Conservation (phyloP, 2,113 vertebrate species). For the Rhinichthys klamathensis region DNA sequence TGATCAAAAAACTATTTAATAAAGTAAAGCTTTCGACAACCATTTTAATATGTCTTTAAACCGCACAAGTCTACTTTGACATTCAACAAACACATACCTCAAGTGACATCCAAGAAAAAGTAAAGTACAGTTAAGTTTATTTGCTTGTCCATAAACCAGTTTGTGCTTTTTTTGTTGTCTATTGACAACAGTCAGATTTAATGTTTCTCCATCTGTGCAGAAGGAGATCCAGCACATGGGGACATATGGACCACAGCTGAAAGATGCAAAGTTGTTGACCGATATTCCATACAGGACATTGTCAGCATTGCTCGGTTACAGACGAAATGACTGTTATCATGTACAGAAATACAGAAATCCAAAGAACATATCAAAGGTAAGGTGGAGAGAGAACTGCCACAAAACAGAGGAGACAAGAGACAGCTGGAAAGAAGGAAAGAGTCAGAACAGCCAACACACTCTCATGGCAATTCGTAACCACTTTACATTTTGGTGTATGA, state of each 20-base stretch:
- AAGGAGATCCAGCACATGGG: slow-evolving; percentile 64
- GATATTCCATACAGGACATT: slow-evolving; percentile 33
- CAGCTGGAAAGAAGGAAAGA: slow-evolving; percentile 30
- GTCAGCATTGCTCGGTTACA: slow-evolving; percentile 5
- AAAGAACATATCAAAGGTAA: background rate
- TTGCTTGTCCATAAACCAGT: slow-evolving; percentile 61
- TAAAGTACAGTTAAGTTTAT: slow-evolving; percentile 65
- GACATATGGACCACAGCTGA: slow-evolving; percentile 68
- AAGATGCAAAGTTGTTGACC: slow-evolving; percentile 18
- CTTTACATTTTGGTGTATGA: background rate
- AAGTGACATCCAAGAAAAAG: slow-evolving; percentile 76
- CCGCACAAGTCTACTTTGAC: slow-evolving; percentile 77
- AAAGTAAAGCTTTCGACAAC: slow-evolving; percentile 80
- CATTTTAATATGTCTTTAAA: slow-evolving; percentile 67
- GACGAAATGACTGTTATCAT: slow-evolving; percentile 30
- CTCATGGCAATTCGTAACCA: background rate
- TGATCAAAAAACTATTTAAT: slow-evolving; percentile 69
- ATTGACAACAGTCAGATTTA: slow-evolving; percentile 64
- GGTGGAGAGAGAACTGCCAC: background rate
- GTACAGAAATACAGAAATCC: slow-evolving; percentile 26
- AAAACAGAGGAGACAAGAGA: slow-evolving; percentile 15
- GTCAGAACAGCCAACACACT: background rate
- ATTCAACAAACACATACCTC: slow-evolving; percentile 79
- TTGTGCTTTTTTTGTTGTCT: slow-evolving; percentile 72
- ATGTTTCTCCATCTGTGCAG: slow-evolving; percentile 48